Conservation (phyloP, 1,140 invertebrate genomes). For the Aphelenchoides avenae region DNA sequence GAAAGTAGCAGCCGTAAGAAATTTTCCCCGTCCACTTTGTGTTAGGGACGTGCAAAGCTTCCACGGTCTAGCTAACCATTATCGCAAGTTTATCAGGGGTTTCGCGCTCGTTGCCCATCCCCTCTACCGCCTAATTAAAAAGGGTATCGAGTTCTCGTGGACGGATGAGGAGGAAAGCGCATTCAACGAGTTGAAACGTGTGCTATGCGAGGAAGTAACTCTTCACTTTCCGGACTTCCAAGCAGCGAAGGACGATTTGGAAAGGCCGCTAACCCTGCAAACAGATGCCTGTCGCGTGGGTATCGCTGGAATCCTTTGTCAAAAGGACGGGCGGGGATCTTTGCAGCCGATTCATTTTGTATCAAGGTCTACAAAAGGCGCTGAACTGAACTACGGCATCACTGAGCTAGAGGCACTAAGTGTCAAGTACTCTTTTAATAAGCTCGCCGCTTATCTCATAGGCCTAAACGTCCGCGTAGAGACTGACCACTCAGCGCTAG, state of each 20-base stretch:
- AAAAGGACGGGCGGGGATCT: constrained; percentile 28
- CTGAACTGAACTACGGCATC: constrained; percentile 13
- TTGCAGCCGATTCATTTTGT: constrained; percentile 12
- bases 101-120: constrained; percentile 23
- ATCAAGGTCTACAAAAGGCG: background rate
- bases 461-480: background rate
- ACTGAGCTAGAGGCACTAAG: constrained; percentile 26
- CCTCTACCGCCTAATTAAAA: constrained; percentile 10
- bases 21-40: constrained; percentile 1
- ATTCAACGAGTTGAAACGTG: constrained; percentile 32
- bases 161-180: constrained; percentile 13
- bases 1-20: constrained; percentile 10
- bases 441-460: constrained; percentile 9
- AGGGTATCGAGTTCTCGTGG: constrained; percentile 13
- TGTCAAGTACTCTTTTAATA: constrained; percentile 17
- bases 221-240: constrained; percentile 27
- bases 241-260: constrained; percentile 1
- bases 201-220: constrained; percentile 17
- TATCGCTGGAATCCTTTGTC: constrained; percentile 34
- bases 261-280: constrained; percentile 29
- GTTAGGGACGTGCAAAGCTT: constrained; percentile 20
- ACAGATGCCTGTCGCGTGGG: constrained; percentile 31
- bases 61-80: constrained; percentile 18
- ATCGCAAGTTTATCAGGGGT: constrained; percentile 20
- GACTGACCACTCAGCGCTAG: constrained; percentile 17